These are phyloP conservation scores for Drosophila parvula DNA, from an alignment of 1,140 invertebrate genomes.

Conservation along the genomic window DNA sequence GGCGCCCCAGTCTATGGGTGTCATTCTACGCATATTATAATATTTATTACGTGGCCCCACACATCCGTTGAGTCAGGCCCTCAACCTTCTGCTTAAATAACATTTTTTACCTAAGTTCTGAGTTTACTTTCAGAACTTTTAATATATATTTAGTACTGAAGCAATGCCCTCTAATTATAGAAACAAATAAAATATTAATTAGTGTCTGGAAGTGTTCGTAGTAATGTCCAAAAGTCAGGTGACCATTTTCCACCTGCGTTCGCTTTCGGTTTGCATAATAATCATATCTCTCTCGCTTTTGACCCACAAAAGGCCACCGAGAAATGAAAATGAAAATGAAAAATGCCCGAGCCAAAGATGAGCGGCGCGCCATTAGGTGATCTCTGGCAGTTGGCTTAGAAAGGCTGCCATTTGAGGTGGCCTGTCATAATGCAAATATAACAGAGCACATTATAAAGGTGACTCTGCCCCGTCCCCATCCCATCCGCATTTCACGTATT, in stretches of 20 bases:
- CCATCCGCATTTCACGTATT: slow-evolving; percentile 68
- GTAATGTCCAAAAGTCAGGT: not conserved
- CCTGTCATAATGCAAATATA: slow-evolving; percentile 64
- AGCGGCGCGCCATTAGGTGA: slow-evolving; percentile 33
- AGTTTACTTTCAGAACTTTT: not conserved
- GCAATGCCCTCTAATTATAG: not conserved
- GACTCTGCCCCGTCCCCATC: slow-evolving; percentile 11
- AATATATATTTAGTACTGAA: not conserved
- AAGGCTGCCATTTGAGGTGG: slow-evolving; percentile 41
- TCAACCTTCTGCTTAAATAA: not conserved
- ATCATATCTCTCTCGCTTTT: slow-evolving; percentile 8
- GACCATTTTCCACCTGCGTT: not conserved
- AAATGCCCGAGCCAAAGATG: slow-evolving; percentile 54
- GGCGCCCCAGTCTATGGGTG: slow-evolving; percentile 26
- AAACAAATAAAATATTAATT: not conserved
- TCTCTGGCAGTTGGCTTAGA: slow-evolving; percentile 44
- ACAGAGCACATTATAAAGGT: slow-evolving; percentile 51
- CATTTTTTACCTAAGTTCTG: no score
- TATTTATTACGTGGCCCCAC: slow-evolving; percentile 10
- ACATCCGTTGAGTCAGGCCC: not conserved
- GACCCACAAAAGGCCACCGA: slow-evolving; percentile 29
- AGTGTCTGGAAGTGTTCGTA: not conserved
- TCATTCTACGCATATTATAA: slow-evolving; percentile 22
- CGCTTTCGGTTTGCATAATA: slow-evolving; percentile 18
- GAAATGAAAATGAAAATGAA: slow-evolving; percentile 61